Evolutionary conservation across 2,113 vertebrate species (phyloP).

Genomic region (Protobothrops flavoviridis): DNA sequence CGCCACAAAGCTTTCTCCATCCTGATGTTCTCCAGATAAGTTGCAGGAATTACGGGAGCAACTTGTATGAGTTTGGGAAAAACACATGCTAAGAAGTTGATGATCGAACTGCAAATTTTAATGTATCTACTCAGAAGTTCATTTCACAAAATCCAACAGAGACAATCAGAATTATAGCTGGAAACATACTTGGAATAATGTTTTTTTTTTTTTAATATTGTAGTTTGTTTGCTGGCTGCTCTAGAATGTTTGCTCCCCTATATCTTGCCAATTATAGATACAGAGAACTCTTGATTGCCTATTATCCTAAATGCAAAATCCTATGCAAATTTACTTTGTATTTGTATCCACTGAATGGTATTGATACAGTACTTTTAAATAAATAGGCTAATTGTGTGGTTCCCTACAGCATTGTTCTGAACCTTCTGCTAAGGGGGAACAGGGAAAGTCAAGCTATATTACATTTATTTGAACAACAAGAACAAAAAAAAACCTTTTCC

Average conservation of each 20-base stretch:
- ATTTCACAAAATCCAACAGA: background rate
- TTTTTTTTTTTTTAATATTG: background rate
- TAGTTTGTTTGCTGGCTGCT: background rate
- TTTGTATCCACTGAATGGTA: background rate
- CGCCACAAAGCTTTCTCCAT: constrained; percentile 23
- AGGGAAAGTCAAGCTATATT: too few relatives aligned
- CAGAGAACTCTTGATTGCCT: background rate
- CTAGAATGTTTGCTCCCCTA: background rate
- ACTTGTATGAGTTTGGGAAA: too few relatives aligned
- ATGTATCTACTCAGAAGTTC: background rate
- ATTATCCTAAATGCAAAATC: background rate
- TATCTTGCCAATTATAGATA: background rate
- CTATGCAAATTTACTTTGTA: background rate
- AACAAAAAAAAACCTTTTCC: background rate
- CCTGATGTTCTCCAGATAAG: constrained; percentile 7
- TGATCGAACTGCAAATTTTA: background rate
- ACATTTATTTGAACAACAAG: background rate
- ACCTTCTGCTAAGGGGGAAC: background rate
- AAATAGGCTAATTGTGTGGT: background rate
- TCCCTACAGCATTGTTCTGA: background rate
- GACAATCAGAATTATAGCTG: too few relatives aligned
- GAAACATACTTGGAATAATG: background rate
- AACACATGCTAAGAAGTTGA: too few relatives aligned
- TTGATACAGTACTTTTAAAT: background rate
- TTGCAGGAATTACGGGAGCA: too few relatives aligned